Conservation (phyloP, 2,888 invertebrate species). For the Caenorhabditis sp. region DNA sequence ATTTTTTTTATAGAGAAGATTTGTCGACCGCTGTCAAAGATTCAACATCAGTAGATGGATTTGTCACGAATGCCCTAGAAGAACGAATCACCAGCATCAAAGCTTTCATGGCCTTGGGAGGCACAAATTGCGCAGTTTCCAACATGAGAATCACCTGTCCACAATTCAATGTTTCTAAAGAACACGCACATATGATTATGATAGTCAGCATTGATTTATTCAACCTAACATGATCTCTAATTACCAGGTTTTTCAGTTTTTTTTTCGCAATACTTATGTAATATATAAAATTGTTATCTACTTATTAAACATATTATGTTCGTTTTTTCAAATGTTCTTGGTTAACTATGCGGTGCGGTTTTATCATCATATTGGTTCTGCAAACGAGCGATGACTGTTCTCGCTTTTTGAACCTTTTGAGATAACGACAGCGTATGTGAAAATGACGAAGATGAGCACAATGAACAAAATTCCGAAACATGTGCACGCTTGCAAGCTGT, state of each 20-base stretch:
- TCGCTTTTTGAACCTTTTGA: conserved; percentile 6
- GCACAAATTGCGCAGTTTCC: conserved; percentile 31
- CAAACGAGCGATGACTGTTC: neutral
- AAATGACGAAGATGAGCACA: conserved; percentile 26
- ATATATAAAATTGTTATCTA: neutral
- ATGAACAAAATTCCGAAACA: conserved; percentile 21
- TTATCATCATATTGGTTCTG: neutral
- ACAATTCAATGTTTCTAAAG: conserved; percentile 50
- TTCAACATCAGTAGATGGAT: conserved; percentile 46
- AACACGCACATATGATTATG: conserved; percentile 52
- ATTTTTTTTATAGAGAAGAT: conserved; percentile 36
- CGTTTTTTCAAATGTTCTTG: no score
- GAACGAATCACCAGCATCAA: conserved; percentile 38
- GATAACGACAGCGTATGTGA: conserved; percentile 28
- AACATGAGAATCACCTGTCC: conserved; percentile 40
- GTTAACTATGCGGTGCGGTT: neutral
- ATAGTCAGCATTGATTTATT: conserved; percentile 41
- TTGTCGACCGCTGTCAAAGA: conserved; percentile 44
- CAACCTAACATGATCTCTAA: conserved; percentile 15
- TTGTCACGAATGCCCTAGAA: conserved; percentile 42
- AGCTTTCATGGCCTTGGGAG: conserved; percentile 26
- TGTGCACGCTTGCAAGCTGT: conserved; percentile 24
- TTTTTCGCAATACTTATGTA: neutral
- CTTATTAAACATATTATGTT: no score
- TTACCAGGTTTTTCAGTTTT: neutral